Evolutionary conservation across 2,888 invertebrate species (phyloP), one percentile per base, ranked within the genome.

Genomic region (Amphimallon solstitiale): DNA sequence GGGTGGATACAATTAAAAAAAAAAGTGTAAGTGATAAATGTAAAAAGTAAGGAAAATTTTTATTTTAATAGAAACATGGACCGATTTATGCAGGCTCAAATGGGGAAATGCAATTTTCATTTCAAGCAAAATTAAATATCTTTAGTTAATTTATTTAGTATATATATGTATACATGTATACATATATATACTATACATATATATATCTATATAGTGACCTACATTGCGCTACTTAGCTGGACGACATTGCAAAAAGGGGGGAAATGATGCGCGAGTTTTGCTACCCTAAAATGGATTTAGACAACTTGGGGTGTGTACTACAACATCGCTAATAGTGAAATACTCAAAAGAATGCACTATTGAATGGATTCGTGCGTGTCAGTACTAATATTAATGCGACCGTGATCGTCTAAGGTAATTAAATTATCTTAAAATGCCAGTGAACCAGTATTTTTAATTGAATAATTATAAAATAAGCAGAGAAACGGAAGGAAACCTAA

Each of bases 301-400:
- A 76, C 76, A 74, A 78, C 77, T 78, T 80, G 80, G 81, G 81
- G 81, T 81, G 81, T 81, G 82, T 81, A 81, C 80, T 80, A 81
- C 76, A 77, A 76, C 77, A 43, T 40, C 40, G 56, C 23, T 43
- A 43, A 56, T 56, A 56, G 76, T 76, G 74, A 76, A 76, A 78
- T 77, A 77, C 74, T 70, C 71, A 69, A 72, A 72, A 71, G 74
- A 68, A 70, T 67, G 63, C 56, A 74, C 68, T 71, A 74, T 73
- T 74, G 54, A 74, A 77, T 71, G 69, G 40, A 14, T 38, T 40
- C 4, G 2, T 54, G n/a, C 9, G 6, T 54, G n/a, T 15, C 38
- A 7, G n/a, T 38, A 35, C 12, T 15, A 19, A 35, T 34, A 5
- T 14, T 29, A 10, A 51, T 29, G 51, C 51, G 2, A 15, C 19